These are phyloP conservation scores for Alauda arvensis DNA, from an alignment of 2,797 vertebrate species.

Conservation along the genomic window DNA sequence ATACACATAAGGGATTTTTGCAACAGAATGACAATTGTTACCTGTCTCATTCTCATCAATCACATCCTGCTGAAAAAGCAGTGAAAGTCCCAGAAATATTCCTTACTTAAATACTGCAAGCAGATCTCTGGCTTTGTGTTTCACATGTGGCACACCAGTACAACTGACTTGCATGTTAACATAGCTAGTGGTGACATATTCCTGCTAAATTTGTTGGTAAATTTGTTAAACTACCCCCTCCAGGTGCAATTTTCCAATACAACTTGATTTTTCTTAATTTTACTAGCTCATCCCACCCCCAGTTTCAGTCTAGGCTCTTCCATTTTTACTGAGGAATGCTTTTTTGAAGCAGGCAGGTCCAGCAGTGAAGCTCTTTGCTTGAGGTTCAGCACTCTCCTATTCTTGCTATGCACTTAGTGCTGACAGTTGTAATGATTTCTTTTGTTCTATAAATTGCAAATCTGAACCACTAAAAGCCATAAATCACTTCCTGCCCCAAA, in stretches of 20 bases:
- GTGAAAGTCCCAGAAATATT: not conserved
- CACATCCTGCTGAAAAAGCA: not conserved
- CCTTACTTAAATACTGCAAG: not conserved
- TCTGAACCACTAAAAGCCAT: not conserved
- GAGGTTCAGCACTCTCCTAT: not conserved
- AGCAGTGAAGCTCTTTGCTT: not conserved
- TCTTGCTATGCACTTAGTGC: not conserved
- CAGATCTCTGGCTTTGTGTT: not conserved
- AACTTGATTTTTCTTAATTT: not conserved
- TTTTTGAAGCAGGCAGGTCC: not conserved
- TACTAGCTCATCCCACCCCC: too few species aligned
- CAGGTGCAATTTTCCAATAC: not conserved
- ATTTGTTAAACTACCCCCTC: not conserved
- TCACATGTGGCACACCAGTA: not conserved
- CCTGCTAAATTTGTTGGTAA: not conserved
- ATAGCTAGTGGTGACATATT: not conserved
- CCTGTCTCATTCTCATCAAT: not conserved
- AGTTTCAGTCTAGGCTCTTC: not conserved
- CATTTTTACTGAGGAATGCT: not conserved
- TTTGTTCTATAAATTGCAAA: not conserved
- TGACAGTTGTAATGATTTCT: not conserved
- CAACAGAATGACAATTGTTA: not conserved
- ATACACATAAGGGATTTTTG: constrained; percentile 9
- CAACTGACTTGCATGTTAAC: not conserved
- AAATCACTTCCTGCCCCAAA: not conserved